Conservation (phyloP, 2,797 vertebrate species). For the Gymnocypris eckloni region DNA sequence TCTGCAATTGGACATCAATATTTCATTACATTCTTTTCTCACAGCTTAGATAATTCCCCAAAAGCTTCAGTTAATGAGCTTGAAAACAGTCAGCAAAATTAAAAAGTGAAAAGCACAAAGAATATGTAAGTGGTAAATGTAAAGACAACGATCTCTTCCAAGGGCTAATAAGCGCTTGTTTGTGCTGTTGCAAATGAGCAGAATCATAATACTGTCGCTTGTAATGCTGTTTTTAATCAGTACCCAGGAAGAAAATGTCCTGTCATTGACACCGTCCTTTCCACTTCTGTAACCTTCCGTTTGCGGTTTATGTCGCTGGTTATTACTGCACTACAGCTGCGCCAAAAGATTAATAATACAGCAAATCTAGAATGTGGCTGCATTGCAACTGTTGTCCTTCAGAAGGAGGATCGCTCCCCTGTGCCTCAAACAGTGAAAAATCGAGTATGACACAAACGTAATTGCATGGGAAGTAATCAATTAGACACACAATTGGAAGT, state of each 20-base stretch:
- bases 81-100: conserved; percentile 80
- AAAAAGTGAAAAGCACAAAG: conserved; percentile 45
- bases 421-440: conserved; percentile 76
- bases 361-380: conserved; percentile 73
- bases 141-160: neutral
- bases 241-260: neutral
- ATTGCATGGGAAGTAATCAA: conserved; percentile 87
- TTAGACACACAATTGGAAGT: conserved; percentile 84
- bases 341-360: conserved; percentile 63
- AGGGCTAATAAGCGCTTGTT: conserved; percentile 43
- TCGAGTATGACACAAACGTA: conserved; percentile 84
- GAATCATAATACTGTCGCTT: neutral
- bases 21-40: conserved; percentile 67
- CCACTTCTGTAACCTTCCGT: conserved; percentile 39
- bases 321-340: conserved; percentile 56
- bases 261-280: conserved; percentile 41
- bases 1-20: conserved; percentile 66
- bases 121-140: conserved; percentile 27
- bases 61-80: conserved; percentile 84
- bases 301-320: conserved; percentile 46
- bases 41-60: conserved; percentile 75
- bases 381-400: conserved; percentile 71
- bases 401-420: conserved; percentile 70
- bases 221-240: conserved; percentile 15
- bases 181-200: conserved; percentile 50